A percentile compares a stretch with the other conserved stretches of the same genome.
These are phyloP conservation scores for Geococcyx californianus DNA, from an alignment of 2,113 vertebrate species.

Conservation along the genomic window DNA sequence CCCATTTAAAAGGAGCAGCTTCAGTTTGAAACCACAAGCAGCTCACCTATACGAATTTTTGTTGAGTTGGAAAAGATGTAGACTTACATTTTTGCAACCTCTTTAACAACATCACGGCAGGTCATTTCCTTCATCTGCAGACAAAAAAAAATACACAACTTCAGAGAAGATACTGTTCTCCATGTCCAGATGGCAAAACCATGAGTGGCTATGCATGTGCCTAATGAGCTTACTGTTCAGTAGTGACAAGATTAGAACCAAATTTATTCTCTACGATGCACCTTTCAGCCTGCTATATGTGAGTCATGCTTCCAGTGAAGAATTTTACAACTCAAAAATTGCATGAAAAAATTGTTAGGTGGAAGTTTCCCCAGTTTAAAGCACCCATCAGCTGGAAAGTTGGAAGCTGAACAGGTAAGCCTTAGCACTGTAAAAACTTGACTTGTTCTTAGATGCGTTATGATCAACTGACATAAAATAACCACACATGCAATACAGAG, in stretches of 20 bases:
- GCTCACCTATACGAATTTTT: background rate
- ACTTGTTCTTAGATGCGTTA: background rate
- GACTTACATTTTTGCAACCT: constrained; percentile 99
- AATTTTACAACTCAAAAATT: background rate
- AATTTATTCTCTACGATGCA: background rate
- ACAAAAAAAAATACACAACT: background rate
- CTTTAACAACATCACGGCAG: constrained; percentile 95
- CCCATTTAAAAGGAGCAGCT: background rate
- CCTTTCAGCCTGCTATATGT: background rate
- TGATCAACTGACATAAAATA: background rate
- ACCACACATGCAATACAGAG: background rate
- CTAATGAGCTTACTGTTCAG: background rate
- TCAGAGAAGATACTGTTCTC: background rate
- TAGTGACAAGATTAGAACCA: background rate
- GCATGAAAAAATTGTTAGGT: background rate
- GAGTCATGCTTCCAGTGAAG: background rate
- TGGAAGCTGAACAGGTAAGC: background rate
- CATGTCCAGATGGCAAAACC: background rate
- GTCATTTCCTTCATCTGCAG: constrained; percentile 97
- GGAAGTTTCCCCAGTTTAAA: background rate
- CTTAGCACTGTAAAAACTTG: background rate
- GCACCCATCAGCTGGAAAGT: background rate
- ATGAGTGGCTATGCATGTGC: fast-evolving
- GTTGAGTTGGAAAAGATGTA: background rate
- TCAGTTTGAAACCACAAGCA: background rate